phyloP scores from a whole-genome alignment of 2,797 vertebrate species.

The Sebastes paucispinis region DNA sequence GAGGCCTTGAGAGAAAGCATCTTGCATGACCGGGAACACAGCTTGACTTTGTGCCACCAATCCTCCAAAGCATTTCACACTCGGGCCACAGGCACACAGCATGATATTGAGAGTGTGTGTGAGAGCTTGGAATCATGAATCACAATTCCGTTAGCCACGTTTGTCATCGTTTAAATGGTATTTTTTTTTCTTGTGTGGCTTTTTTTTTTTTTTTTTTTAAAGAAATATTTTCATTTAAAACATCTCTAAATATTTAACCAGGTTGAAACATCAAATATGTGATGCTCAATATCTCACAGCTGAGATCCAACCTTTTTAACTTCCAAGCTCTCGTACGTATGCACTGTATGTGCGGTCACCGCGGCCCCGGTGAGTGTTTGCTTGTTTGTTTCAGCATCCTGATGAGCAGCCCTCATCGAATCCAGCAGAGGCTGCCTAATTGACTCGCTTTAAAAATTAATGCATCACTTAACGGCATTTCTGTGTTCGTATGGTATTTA shows the following conservation, averaged over 20 bases:
- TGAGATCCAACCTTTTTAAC: constrained; percentile 8
- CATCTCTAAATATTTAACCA: background rate
- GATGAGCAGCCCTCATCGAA: constrained; percentile 69
- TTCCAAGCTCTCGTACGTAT: background rate
- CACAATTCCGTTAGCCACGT: background rate
- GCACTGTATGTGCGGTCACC: constrained; percentile 20
- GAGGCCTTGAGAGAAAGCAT: constrained; percentile 36
- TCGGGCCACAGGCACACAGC: constrained; percentile 22
- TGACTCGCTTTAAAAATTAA: constrained; percentile 80
- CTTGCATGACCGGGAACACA: constrained; percentile 12
- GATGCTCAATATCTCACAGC: constrained; percentile 8
- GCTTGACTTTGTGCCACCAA: constrained; percentile 12
- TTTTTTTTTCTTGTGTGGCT: background rate
- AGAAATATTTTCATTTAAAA: background rate
- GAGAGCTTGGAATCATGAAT: background rate
- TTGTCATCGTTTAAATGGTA: background rate
- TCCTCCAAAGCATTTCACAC: constrained; percentile 12
- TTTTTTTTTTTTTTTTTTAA: background rate
- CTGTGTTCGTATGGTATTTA: constrained; percentile 72
- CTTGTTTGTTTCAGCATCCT: constrained; percentile 70
- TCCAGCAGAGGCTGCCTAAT: constrained; percentile 76
- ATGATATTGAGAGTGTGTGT: constrained; percentile 14
- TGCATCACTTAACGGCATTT: constrained; percentile 79
- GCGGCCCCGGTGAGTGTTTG: constrained; percentile 16
- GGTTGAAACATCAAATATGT: background rate